Conservation (phyloP, 2,797 vertebrate genomes). For the Pteronotus mesoamericanus region DNA sequence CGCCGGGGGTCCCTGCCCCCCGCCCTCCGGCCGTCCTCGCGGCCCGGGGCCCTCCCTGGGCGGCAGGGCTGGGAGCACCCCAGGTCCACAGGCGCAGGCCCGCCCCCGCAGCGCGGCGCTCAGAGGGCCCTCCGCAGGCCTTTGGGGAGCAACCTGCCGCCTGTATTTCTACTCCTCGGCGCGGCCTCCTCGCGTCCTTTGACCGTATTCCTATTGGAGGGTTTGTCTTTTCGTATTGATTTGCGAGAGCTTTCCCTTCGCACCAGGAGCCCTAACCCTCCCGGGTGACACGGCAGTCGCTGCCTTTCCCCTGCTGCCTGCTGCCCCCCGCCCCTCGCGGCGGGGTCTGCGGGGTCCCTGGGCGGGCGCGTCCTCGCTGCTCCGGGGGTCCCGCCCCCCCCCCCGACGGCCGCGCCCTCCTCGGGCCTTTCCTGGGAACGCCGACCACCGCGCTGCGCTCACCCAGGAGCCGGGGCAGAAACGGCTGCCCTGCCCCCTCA, state of each 20-base stretch:
- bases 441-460: not conserved
- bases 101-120: not conserved
- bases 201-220: conserved; percentile 8
- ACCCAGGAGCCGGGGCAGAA: fast-evolving
- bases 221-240: conserved; percentile 51
- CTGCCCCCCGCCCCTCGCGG: not conserved
- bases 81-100: conserved; percentile 45
- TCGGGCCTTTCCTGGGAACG: too few species aligned
- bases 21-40: not conserved
- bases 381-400: too few species aligned
- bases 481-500: not conserved
- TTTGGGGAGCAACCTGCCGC: conserved; percentile 40
- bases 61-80: not conserved
- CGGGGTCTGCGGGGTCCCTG: too few species aligned
- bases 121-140: conserved; percentile 14
- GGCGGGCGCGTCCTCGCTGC: not conserved
- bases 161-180: conserved; percentile 38
- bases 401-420: too few species aligned
- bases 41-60: not conserved
- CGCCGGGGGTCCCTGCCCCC: not conserved
- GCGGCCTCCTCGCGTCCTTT: not conserved
- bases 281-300: not conserved
- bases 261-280: conserved; percentile 41
- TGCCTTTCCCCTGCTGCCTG: not conserved
- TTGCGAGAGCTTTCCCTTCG: not conserved